Evolutionary conservation across 2,113 vertebrate species (phyloP).

Genomic region (Puntigrus tetrazona): DNA sequence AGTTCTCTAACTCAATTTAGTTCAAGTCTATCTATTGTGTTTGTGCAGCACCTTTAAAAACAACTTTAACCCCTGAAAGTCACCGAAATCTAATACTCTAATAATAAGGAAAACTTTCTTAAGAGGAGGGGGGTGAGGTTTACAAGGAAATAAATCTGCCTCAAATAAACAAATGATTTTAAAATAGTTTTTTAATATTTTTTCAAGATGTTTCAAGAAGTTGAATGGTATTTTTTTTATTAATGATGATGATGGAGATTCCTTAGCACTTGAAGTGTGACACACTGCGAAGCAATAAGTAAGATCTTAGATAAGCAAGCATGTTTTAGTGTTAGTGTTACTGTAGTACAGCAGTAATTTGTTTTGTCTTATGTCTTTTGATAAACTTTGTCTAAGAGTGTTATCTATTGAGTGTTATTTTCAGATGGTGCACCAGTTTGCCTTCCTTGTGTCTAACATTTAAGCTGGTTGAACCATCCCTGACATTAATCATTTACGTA

Average conservation of each 20-base stretch:
- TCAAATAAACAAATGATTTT: not conserved
- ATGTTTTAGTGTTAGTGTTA: not conserved
- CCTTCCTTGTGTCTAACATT: no score
- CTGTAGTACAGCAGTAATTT: not conserved
- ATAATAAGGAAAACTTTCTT: not conserved
- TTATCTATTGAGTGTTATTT: no score
- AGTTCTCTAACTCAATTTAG: conserved; percentile 15
- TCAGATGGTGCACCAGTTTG: no score
- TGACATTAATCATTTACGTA: no score
- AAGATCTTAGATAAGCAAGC: no score
- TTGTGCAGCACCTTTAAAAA: conserved; percentile 5
- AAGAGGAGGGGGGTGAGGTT: no score
- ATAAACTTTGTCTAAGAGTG: not conserved
- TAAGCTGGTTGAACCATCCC: no score
- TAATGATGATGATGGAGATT: not conserved
- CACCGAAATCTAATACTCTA: not conserved
- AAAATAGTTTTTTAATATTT: not conserved
- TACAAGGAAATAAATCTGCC: not conserved
- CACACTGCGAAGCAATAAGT: not conserved
- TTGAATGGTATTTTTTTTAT: no score
- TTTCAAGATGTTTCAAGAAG: not conserved
- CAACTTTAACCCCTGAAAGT: not conserved
- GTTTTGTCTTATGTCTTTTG: not conserved
- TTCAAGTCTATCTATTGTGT: not conserved
- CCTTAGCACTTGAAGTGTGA: not conserved